Base-by-base conservation (phyloP, 1,140 invertebrate species). In the Eulimnadia texana region DNA sequence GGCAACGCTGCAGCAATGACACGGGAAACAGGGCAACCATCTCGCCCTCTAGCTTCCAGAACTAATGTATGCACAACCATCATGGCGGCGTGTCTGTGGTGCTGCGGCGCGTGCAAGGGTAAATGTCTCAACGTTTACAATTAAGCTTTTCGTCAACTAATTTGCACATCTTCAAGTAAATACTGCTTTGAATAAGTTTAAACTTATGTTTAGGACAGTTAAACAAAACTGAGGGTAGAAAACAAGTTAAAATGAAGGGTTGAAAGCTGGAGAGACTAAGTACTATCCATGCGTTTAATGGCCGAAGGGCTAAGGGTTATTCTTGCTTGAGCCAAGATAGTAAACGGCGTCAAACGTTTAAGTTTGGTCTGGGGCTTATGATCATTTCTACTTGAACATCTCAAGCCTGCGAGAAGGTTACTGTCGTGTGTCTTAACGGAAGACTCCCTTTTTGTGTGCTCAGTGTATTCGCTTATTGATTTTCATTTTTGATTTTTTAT, bases 1-100 rank as follows among this genome's bases (percentile, higher is more conserved):
- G 33, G 33, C 33, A 42, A 42, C 33, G 33, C 33, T 16, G 33
- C 33, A 42, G 33, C 33, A 42, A 42, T 9, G 33, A 6, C 16
- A 9, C 33, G 33, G 16, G 33, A 42, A 42, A 42, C 33, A 42
- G 16, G 33, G 6, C 6, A 42, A 42, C 33, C 6, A 42, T 42
- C 6, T 16, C 16, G 33, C 33, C 33, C 6, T 42, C 33, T 42
- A 16, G 16, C 33, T n/a, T n/a, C n/a, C n/a, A n/a, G n/a, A n/a
- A n/a, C n/a, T n/a, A n/a, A n/a, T n/a, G 6, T 42, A 16, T 42
- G 33, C 33, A 42, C 33, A 42, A 42, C 33, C 52, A 59, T 58
- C 42, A 51, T 61, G 64, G 55, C 55, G 55, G 54, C 54, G 24
- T 28, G 55, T 57, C 55, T 57, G 55, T 27, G 27, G 55, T 57